A percentile compares a stretch with the other conserved stretches of the same genome.
Evolutionary conservation across 1,140 invertebrate species (phyloP).

Genomic region (Euura saliciscinereae): DNA sequence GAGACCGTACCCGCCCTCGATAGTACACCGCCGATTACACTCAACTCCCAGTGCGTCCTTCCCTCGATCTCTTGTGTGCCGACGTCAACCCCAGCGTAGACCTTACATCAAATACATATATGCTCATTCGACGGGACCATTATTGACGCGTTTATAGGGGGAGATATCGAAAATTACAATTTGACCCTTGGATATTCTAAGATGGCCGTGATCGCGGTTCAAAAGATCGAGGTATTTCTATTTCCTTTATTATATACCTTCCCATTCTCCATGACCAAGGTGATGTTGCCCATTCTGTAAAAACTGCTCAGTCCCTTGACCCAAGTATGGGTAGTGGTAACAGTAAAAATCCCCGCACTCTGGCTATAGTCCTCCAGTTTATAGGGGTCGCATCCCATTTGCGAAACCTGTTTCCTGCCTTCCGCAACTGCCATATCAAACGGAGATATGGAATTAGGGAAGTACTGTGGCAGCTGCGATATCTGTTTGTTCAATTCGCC

Average conservation of each 20-base stretch:
- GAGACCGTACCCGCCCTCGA: conserved; percentile 71
- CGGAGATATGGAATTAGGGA: conserved; percentile 85
- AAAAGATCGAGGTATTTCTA: not conserved
- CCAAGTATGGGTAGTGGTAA: conserved; percentile 74
- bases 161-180: no score
- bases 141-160: no score
- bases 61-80: conserved; percentile 81
- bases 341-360: conserved; percentile 69
- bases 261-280: conserved; percentile 73
- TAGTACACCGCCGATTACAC: conserved; percentile 68
- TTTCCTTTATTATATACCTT: no score
- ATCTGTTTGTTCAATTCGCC: conserved; percentile 63
- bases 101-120: conserved; percentile 32
- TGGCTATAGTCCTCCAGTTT: conserved; percentile 73
- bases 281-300: conserved; percentile 80
- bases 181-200: conserved; percentile 3
- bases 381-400: conserved; percentile 76
- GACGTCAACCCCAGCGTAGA: conserved; percentile 70
- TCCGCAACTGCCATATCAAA: conserved; percentile 81
- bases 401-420: conserved; percentile 71
- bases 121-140: no score
- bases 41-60: conserved; percentile 77
- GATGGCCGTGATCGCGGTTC: not conserved
- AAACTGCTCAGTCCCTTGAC: conserved; percentile 79
- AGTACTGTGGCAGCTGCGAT: conserved; percentile 68